Base-by-base conservation (phyloP, 2,888 invertebrate species). In the Plebejus melissa region DNA sequence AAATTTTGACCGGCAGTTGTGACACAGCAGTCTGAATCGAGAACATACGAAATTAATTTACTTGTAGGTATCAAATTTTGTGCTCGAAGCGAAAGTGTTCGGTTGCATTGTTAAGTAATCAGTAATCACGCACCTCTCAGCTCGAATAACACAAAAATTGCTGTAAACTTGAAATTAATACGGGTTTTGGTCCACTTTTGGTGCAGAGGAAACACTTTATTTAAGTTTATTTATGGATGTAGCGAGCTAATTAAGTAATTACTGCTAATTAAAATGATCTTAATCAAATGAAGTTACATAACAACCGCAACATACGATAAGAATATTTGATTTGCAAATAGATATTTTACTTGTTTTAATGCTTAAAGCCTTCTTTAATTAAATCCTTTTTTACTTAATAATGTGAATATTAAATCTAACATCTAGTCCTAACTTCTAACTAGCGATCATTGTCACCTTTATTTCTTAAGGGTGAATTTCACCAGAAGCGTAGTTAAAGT, bases 61-160 rank as follows among this genome's bases (percentile, higher is more conserved):
- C 7, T 71, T 71, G 46, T 71, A n/a, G n/a, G n/a, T n/a, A 41
- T 71, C 71, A 41, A 71, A 46, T 71, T 71, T 41, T 71, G 46
- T 46, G 71, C 46, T 22, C 71, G 11, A 71, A 46, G 71, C 71
- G 71, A 71, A 71, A 71, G 71, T 71, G 13, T 46, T 46, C 16
- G 16, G 41, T 65, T 41, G 22, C 28, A 46, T 46, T 71, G 41
- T 71, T 71, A 71, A 41, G 41, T 41, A 71, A 71, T 71, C 71
- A 71, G 41, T 41, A 71, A 71, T 71, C 71, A 71, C 71, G 41
- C 41, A 41, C 41, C 60, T 60, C 65, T 65, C 65, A 36, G 65
- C 32, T 36, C 65, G 32, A 65, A 65, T 60, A 60, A 28, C 60
- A 60, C 13, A 36, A 65, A 65, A 65, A 65, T 65, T 36, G 65